Base-by-base conservation (phyloP, 2,888 invertebrate species). In the Auanema freiburgensis region DNA sequence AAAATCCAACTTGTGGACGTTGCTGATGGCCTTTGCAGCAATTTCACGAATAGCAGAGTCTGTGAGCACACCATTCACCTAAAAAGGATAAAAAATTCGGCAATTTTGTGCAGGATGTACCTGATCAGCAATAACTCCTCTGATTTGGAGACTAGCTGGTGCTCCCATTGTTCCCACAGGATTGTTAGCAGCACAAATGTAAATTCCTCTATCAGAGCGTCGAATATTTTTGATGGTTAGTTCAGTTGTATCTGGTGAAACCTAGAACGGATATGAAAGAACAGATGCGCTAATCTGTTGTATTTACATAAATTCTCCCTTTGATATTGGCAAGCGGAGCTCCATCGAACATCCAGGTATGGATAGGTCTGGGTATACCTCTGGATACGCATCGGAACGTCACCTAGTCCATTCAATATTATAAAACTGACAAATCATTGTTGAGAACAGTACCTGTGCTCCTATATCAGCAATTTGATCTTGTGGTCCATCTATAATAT, bases 341-440 rank as follows among this genome's bases (percentile, higher is more conserved):
- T 41, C 86, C 87, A 85, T 95, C 91, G 70, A 90, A 89, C 86
- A 91, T 90, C 96, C 96, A 97, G 25, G 90, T 87, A 71, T 96
- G 90, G 77, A 91, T 89, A 0, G 94, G 93, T 65, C 87, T 86
- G 0, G 94, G 93, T 77, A 91, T 90, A 1, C 94, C 95, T 50
- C 88, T 88, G 0, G 91, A 93, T 63, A 89, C 87, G 83, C 97
- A 97, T 1, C 88, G 88, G 80, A 96, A 91, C 72, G 4, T 90
- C 89, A 49, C 90, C 91, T 75, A 59, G 53, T 50, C 40, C 24
- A 52, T 41, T 42, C n/a, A 21, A 55, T 24, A 2, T 8, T 46
- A 24, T 4, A 33, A 50, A 49, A 16, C 6, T 16, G 52, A 6
- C 12, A n/a, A n/a, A n/a, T n/a, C n/a, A 52, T 18, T 23, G 10